Evolutionary conservation across 1,140 invertebrate genomes (phyloP), one percentile per base, ranked within the genome.

Genomic region (Pogonomyrmex californicus): DNA sequence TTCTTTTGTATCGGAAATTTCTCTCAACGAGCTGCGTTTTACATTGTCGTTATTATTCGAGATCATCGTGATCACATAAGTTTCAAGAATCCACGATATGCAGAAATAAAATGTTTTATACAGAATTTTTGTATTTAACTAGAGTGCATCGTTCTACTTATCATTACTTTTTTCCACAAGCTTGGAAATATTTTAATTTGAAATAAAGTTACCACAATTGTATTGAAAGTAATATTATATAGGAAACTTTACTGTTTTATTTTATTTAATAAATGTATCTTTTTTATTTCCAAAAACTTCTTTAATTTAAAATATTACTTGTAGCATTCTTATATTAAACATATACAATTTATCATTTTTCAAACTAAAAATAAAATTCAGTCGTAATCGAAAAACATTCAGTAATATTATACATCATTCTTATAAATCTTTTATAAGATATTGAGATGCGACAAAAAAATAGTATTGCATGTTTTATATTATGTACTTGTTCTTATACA

Each of bases 21-120:
- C 33, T 30, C 23, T 33, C 63, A 36, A 68, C n/a, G 1, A 17
- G 2, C 33, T 30, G 44, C 5, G 63, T 44, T 47, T 30, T 54
- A 56, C 14, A 68, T 41, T 79, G 38, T 41, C 12, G 76, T 79
- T 66, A 62, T 49, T 70, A 73, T 62, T 77, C 2, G 30, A 77
- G 23, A 79, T 79, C n/a, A 54, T 17, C 10, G 12, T 78, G 41
- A 44, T 65, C 7, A 14, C 38, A 33, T n/a, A n/a, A 58, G 33
- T 44, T 76, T 30, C 17, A 14, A 47, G 6, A 1, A 38, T 44
- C 7, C 36, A 17, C 54, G 7, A 51, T 54, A 65, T 23, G 17
- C 12, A 68, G 14, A 44, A 17, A 62, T 60, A n/a, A 47, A 77
- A 38, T 10, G 38, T 33, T 23, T 9, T 12, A 66, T n/a, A 9